Conservation (phyloP, 2,113 vertebrate genomes). For the Atherinomorus stipes region DNA sequence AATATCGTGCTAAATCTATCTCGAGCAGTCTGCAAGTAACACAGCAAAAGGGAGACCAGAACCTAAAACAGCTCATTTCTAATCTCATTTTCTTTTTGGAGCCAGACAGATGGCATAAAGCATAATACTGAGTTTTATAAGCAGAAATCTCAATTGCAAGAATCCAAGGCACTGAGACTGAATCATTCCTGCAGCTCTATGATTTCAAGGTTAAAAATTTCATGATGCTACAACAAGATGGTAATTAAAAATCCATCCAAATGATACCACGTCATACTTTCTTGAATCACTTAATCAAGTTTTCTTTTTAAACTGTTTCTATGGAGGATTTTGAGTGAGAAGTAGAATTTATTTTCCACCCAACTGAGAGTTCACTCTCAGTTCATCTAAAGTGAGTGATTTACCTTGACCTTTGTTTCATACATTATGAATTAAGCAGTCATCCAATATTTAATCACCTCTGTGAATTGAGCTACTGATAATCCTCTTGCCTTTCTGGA, state of each 20-base stretch:
- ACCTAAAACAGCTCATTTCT: no score
- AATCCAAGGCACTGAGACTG: neutral
- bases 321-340: neutral
- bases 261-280: neutral
- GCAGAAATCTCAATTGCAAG: neutral
- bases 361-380: neutral
- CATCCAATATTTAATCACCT: constrained; percentile 47
- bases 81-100: no score
- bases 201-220: neutral
- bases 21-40: neutral
- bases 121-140: neutral
- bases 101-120: neutral
- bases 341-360: constrained; percentile 2
- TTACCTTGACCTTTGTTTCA: constrained; percentile 33
- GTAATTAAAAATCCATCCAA: neutral
- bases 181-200: no score
- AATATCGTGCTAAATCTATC: neutral
- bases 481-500: constrained; percentile 29
- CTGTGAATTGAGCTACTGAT: constrained; percentile 22
- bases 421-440: constrained; percentile 47
- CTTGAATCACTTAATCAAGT: neutral
- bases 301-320: neutral
- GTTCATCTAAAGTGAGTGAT: constrained; percentile 19
- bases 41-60: no score
- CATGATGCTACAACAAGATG: neutral